Evolutionary conservation across 1,140 invertebrate species (phyloP).

Genomic region (Chelonus insularis): DNA sequence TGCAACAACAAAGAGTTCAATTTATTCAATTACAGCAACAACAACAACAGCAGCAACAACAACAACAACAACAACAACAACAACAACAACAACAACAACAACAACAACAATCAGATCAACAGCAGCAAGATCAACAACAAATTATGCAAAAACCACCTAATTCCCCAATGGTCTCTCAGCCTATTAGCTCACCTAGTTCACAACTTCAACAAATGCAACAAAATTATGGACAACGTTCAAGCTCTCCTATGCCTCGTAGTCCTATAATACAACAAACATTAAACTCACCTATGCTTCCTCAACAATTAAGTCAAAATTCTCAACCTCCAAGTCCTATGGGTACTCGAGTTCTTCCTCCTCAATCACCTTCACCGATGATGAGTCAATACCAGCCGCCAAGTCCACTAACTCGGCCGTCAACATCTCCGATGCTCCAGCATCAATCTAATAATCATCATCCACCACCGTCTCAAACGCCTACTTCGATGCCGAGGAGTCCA

Average conservation of each 20-base stretch:
- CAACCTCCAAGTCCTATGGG: conserved; percentile 58
- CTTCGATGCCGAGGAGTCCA: conserved; percentile 62
- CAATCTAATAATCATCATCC: conserved; percentile 51
- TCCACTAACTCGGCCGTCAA: conserved; percentile 55
- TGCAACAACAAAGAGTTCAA: conserved; percentile 55
- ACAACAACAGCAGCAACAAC: conserved; percentile 60
- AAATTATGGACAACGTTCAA: conserved; percentile 63
- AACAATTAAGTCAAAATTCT: conserved; percentile 56
- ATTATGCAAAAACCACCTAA: conserved; percentile 56
- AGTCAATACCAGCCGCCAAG: conserved; percentile 57
- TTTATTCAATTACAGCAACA: conserved; percentile 60
- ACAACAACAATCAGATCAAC: conserved; percentile 48
- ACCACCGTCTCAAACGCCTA: conserved; percentile 51
- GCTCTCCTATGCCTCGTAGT: conserved; percentile 68
- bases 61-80: conserved; percentile 60
- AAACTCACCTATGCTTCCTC: conserved; percentile 62
- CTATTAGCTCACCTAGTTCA: conserved; percentile 62
- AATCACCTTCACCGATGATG: conserved; percentile 56
- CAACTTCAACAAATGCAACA: conserved; percentile 63
- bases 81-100: conserved; percentile 62
- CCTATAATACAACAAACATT: conserved; percentile 63
- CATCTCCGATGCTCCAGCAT: conserved; percentile 57
- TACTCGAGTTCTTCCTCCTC: conserved; percentile 48
- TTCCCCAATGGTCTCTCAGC: conserved; percentile 63
- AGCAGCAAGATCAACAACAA: conserved; percentile 47